phyloP scores from a whole-genome alignment of 2,888 invertebrate species.

The Branchipolynoe longqiensis region DNA sequence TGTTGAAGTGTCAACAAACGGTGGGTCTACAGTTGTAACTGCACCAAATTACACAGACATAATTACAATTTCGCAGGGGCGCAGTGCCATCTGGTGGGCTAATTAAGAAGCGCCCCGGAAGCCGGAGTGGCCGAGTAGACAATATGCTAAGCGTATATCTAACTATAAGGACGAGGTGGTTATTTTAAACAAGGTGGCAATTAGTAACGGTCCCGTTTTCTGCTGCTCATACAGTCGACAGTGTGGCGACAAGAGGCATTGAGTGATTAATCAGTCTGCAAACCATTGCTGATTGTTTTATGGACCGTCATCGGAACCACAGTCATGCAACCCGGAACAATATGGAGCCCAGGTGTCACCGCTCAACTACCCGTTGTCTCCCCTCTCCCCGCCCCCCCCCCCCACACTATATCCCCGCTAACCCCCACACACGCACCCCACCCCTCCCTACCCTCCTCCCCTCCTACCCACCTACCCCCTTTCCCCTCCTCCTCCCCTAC shows the following conservation, averaged over 20 bases:
- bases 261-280: slow-evolving; percentile 20
- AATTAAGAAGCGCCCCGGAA: not conserved
- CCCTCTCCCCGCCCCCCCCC: no score
- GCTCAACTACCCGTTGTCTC: not conserved
- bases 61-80: no score
- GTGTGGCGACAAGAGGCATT: not conserved
- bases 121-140: not conserved
- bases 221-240: slow-evolving; percentile 28
- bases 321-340: slow-evolving; percentile 45
- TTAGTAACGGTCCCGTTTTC: slow-evolving; percentile 28
- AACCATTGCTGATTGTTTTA: slow-evolving; percentile 23
- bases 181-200: not conserved
- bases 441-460: no score
- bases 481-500: no score
- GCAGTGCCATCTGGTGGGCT: slow-evolving; percentile 27
- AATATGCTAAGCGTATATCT: slow-evolving; percentile 19
- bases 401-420: no score
- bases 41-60: no score
- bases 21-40: slow-evolving; percentile 3
- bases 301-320: not conserved
- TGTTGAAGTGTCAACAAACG: not conserved
- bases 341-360: slow-evolving; percentile 46
- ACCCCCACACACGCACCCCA: no score
- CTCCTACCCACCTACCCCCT: no score
- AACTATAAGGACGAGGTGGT: not conserved